Base-by-base conservation (phyloP, 2,113 vertebrate genomes). In the Prochilodus magdalenae region DNA sequence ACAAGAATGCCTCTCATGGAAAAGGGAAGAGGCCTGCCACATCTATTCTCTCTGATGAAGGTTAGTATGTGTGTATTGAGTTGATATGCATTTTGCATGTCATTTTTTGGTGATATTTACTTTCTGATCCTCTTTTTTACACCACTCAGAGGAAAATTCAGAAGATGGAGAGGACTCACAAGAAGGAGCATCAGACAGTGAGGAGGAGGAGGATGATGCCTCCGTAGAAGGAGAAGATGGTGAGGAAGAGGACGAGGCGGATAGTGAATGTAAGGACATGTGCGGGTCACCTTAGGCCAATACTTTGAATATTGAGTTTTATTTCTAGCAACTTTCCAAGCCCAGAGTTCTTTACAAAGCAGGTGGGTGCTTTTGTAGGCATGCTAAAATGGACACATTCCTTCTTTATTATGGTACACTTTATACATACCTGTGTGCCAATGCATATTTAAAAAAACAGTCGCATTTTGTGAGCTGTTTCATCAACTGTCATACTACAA, bases 11-110 rank as follows among this genome's bases (percentile, higher is more conserved):
- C 0, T 92, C 92, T 0, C 86, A 91, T 0, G 89, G 91, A 47
- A 95, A 94, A 90, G 91, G 88, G 62, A 95, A 84, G 27, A 90
- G 86, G 57, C 91, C 90, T n/a, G 71, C 88, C 8, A 8, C 90
- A 0, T 83, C 79, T 0, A 84, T 92, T 55, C 90, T 96, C 80
- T 95, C 95, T 15, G 97, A 97, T 97, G 86, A 91, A 44, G 77
- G 70, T 70, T 27, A 22, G 62, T 75, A 29, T 29, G 53, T 40
- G 14, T 7, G 59, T 16, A 82, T n/a, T 57, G 18, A 18, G 26
- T 20, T 47, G 0, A 59, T 29, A 24, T 36, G 7, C 33, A 12
- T 30, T 60, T n/a, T n/a, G n/a, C n/a, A n/a, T n/a, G n/a, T n/a
- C n/a, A n/a, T n/a, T n/a, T n/a, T n/a, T n/a, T n/a, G n/a, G n/a